These are phyloP conservation scores for Pituophis catenifer DNA, from an alignment of 2,113 vertebrate species.

Conservation along the genomic window DNA sequence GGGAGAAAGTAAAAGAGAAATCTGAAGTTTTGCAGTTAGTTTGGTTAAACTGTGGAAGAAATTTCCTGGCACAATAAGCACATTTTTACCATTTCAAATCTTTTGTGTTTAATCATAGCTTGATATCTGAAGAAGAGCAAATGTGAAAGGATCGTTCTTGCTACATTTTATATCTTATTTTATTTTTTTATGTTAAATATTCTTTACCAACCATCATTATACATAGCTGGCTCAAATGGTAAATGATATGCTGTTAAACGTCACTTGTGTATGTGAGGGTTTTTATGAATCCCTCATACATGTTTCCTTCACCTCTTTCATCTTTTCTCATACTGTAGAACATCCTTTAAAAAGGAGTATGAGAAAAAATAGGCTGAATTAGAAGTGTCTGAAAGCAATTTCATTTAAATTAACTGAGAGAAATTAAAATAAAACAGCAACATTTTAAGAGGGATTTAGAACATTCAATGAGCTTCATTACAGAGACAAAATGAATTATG, in stretches of 20 bases:
- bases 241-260: slow-evolving; percentile 61
- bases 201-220: slow-evolving; percentile 28
- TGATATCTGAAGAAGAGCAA: slow-evolving; percentile 3
- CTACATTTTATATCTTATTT: slow-evolving; percentile 28
- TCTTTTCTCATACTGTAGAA: background rate
- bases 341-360: background rate
- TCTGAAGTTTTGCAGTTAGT: slow-evolving; percentile 20
- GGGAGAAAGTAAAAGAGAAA: background rate
- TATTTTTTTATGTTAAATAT: slow-evolving; percentile 27
- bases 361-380: background rate
- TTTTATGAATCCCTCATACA: background rate
- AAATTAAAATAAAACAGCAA: background rate
- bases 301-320: background rate
- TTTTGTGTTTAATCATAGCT: slow-evolving; percentile 4
- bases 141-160: background rate
- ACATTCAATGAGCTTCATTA: background rate
- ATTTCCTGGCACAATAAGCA: background rate
- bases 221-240: slow-evolving; percentile 62
- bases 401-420: no score
- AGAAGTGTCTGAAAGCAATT: background rate
- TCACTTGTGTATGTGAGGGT: slow-evolving; percentile 27
- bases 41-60: background rate
- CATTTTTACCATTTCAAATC: slow-evolving; percentile 12
- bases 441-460: background rate
- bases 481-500: background rate